phyloP scores from a whole-genome alignment of 2,113 vertebrate genomes.

The Dasypus novemcinctus region DNA sequence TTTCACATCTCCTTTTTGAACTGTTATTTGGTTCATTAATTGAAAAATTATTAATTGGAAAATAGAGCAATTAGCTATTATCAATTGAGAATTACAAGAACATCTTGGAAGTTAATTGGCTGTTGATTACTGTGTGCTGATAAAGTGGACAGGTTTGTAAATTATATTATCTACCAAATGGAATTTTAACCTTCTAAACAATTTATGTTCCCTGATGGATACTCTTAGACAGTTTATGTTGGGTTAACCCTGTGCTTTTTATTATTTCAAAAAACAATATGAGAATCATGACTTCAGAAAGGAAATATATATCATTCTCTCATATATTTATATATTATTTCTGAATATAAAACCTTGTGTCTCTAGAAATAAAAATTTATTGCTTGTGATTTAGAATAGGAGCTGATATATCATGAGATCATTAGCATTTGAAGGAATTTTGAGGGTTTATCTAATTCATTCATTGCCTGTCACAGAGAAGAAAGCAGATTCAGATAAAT shows the following conservation, averaged over 20 bases:
- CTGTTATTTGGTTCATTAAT: constrained; percentile 38
- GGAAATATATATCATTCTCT: not conserved
- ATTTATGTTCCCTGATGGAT: not conserved
- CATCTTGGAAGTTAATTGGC: constrained; percentile 39
- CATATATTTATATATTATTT: not conserved
- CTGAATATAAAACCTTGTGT: not conserved
- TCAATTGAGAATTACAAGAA: constrained; percentile 29
- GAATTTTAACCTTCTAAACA: constrained; percentile 25
- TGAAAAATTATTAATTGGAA: constrained; percentile 43
- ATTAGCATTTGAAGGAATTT: not conserved
- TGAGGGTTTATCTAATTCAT: not conserved
- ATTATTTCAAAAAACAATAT: not conserved
- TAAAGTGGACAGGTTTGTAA: not conserved
- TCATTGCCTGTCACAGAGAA: not conserved
- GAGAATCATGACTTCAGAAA: not conserved
- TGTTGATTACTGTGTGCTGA: constrained; percentile 27
- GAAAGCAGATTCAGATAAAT: not conserved
- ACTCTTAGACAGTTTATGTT: not conserved
- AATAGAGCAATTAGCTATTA: constrained; percentile 47
- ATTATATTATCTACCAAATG: constrained; percentile 21
- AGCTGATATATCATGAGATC: not conserved
- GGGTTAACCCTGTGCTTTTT: not conserved
- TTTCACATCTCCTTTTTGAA: constrained; percentile 33
- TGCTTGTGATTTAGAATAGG: not conserved
- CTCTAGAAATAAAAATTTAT: not conserved